These are phyloP conservation scores for Osmerus eperlanus DNA, from an alignment of 2,113 vertebrate species.

Conservation along the genomic window DNA sequence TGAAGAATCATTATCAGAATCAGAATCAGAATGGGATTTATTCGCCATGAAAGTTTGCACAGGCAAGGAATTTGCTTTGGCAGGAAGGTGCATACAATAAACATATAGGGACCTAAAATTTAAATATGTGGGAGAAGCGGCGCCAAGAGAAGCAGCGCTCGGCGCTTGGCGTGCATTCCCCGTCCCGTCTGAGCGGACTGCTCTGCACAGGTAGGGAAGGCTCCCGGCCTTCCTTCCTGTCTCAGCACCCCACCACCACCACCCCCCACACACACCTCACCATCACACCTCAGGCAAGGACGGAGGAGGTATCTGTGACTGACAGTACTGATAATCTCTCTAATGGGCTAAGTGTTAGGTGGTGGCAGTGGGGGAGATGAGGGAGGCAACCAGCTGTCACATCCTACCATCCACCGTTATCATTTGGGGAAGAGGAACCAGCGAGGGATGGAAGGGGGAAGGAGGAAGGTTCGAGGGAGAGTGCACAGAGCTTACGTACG, in stretches of 20 bases:
- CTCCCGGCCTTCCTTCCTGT: neutral
- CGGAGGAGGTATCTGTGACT: conserved; percentile 45
- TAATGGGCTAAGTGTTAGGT: conserved; percentile 48
- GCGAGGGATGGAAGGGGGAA: conserved; percentile 18
- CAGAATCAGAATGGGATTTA: too few species aligned
- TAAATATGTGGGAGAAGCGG: too few species aligned
- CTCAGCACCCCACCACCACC: neutral
- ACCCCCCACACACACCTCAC: neutral
- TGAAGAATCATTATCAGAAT: too few species aligned
- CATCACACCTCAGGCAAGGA: neutral
- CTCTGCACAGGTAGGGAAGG: too few species aligned
- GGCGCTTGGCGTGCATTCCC: too few species aligned
- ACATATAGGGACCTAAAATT: too few species aligned
- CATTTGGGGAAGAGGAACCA: conserved; percentile 5
- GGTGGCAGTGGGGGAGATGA: conserved; percentile 36
- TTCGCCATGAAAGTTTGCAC: too few species aligned
- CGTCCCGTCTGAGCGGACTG: too few species aligned
- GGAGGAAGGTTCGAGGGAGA: neutral
- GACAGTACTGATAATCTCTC: conserved; percentile 61
- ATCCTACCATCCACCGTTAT: conserved; percentile 4
- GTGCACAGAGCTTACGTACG: too few species aligned
- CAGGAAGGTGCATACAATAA: too few species aligned
- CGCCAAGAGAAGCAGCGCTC: neutral
- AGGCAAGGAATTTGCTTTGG: too few species aligned
- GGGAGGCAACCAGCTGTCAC: conserved; percentile 52